These are phyloP conservation scores for Psittacula echo DNA, from an alignment of 2,797 vertebrate genomes.

Conservation along the genomic window DNA sequence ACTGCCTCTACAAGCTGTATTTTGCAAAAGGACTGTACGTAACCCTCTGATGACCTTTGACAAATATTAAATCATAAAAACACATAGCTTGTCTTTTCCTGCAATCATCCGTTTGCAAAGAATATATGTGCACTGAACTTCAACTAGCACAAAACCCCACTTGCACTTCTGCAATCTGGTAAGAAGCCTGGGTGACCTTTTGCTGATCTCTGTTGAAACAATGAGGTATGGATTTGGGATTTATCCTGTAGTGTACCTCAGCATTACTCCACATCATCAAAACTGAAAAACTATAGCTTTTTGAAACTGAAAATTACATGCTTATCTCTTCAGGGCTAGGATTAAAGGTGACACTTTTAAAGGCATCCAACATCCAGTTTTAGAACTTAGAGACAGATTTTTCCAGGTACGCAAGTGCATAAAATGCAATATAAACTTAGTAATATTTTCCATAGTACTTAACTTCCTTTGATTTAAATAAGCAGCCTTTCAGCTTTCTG, in stretches of 20 bases:
- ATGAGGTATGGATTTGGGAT: neutral
- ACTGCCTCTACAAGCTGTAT: neutral
- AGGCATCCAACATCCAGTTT: neutral
- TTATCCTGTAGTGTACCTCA: neutral
- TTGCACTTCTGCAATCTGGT: neutral
- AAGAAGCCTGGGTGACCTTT: slow-evolving; percentile 8
- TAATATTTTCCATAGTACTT: neutral
- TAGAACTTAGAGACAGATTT: neutral
- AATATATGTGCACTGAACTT: neutral
- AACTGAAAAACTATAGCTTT: neutral
- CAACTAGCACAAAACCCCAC: neutral
- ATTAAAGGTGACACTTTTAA: neutral
- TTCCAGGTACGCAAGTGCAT: neutral
- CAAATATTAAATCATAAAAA: slow-evolving; percentile 1
- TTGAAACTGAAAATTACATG: neutral
- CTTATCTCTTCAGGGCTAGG: neutral
- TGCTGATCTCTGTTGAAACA: slow-evolving; percentile 6
- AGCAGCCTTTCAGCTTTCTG: neutral
- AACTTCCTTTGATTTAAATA: neutral
- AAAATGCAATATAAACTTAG: neutral
- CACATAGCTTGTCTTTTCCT: neutral
- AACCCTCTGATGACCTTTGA: neutral
- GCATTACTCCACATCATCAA: neutral
- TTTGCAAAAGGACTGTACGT: neutral
- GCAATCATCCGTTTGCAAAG: neutral